Percentiles rank a stretch among this genome's conserved stretches.
phyloP scores from a whole-genome alignment of 2,797 vertebrate species.

The Onychomys arenicola region DNA sequence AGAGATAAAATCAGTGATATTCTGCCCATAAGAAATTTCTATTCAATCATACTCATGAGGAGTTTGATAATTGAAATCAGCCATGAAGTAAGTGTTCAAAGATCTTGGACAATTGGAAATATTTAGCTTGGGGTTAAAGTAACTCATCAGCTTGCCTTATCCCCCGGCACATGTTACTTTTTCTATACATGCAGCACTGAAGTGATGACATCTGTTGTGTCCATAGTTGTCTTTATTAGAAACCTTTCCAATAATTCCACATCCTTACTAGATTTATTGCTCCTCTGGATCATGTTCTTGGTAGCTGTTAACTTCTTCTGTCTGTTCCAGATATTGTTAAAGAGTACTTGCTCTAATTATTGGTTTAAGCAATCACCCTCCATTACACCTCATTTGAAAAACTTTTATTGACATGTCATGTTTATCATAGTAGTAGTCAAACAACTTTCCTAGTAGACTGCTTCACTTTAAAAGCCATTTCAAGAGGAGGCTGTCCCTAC shows the following conservation, averaged over 20 bases:
- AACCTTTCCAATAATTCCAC: background rate
- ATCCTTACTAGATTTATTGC: background rate
- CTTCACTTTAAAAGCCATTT: conserved; percentile 20
- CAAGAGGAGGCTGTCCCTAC: background rate
- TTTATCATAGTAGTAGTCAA: background rate
- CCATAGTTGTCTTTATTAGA: background rate
- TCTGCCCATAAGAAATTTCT: background rate
- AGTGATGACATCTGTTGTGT: background rate
- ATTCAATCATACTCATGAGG: conserved; percentile 49
- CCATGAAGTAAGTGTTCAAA: background rate
- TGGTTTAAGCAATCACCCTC: background rate
- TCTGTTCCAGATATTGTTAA: background rate
- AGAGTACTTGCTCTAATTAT: background rate
- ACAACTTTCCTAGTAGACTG: background rate
- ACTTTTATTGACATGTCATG: background rate
- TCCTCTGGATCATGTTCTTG: background rate
- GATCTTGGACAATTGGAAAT: background rate
- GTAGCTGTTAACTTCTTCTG: background rate
- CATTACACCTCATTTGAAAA: background rate
- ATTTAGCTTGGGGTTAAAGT: background rate
- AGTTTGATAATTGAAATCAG: conserved; percentile 14
- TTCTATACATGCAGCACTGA: background rate
- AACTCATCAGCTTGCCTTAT: background rate
- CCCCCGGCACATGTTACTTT: background rate
- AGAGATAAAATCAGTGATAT: conserved; percentile 27